Percentiles rank a stretch among this genome's conserved stretches.
These are phyloP conservation scores for Nebria salina DNA, from an alignment of 2,888 invertebrate species.

Conservation along the genomic window DNA sequence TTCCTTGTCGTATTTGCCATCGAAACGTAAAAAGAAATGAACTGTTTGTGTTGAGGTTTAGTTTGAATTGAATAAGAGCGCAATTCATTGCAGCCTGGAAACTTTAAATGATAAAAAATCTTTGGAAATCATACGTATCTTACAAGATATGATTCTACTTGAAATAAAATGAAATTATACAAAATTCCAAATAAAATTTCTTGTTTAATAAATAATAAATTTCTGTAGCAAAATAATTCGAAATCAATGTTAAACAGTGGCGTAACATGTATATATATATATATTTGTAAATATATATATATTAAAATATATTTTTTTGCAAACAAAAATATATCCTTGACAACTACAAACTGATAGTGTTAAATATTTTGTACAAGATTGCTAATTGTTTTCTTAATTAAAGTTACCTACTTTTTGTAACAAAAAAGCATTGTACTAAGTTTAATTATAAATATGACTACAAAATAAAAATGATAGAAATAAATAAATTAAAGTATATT, in stretches of 20 bases:
- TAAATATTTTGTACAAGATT: conserved; percentile 2
- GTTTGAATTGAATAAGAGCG: not conserved
- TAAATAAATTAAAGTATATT: conserved; percentile 16
- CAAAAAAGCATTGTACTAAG: conserved; percentile 11
- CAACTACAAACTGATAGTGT: not conserved
- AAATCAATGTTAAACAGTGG: too few species aligned
- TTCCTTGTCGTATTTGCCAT: too few species aligned
- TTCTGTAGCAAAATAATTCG: not conserved
- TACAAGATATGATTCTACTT: conserved; percentile 1
- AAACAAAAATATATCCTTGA: not conserved
- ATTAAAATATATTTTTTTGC: not conserved
- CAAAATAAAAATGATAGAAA: conserved; percentile 22
- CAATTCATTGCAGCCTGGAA: not conserved
- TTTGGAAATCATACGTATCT: not conserved
- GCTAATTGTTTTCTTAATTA: conserved; percentile 14
- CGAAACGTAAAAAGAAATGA: not conserved
- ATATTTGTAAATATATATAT: not conserved
- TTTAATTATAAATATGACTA: conserved; percentile 15
- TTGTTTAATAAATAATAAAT: not conserved
- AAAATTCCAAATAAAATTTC: not conserved
- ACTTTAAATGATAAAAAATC: not conserved
- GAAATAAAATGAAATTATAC: conserved; percentile 1
- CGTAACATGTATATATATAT: not conserved
- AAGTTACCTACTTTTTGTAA: conserved; percentile 20
- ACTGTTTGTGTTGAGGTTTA: not conserved